Evolutionary conservation across 2,888 invertebrate genomes (phyloP).

Genomic region (Watsonalla cultraria): DNA sequence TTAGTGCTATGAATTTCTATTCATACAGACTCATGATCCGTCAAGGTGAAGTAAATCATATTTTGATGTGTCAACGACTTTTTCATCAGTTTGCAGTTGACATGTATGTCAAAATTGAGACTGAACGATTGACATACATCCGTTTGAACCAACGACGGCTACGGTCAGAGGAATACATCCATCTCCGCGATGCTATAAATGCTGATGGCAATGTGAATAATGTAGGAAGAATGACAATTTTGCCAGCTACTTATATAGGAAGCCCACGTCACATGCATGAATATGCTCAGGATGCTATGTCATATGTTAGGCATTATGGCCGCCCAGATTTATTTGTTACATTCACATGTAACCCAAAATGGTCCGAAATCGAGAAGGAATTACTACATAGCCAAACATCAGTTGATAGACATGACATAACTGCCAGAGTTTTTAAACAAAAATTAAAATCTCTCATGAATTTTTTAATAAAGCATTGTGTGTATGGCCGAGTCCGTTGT

Average conservation of each 20-base stretch:
- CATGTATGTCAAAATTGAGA: constrained; percentile 15
- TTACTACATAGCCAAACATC: constrained; percentile 8
- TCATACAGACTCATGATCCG: constrained; percentile 11
- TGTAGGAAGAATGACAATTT: not conserved
- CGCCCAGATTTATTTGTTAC: constrained; percentile 9
- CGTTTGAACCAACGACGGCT: constrained; percentile 8
- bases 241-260: constrained; percentile 12
- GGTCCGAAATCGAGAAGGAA: not conserved
- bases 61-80: constrained; percentile 27
- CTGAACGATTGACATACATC: constrained; percentile 8
- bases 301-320: constrained; percentile 14
- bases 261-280: constrained; percentile 28
- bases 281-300: constrained; percentile 28
- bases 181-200: constrained; percentile 3
- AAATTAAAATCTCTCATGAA: not conserved
- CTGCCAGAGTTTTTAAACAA: constrained; percentile 2
- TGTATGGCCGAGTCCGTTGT: not conserved
- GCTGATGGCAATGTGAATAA: not conserved
- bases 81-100: constrained; percentile 37
- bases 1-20: constrained; percentile 10
- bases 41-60: constrained; percentile 3
- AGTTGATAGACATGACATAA: constrained; percentile 1
- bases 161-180: constrained; percentile 9
- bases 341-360: constrained; percentile 3
- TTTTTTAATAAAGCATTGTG: not conserved